These are phyloP conservation scores for Epinotia bilunana DNA, from an alignment of 2,888 invertebrate species.

Conservation along the genomic window DNA sequence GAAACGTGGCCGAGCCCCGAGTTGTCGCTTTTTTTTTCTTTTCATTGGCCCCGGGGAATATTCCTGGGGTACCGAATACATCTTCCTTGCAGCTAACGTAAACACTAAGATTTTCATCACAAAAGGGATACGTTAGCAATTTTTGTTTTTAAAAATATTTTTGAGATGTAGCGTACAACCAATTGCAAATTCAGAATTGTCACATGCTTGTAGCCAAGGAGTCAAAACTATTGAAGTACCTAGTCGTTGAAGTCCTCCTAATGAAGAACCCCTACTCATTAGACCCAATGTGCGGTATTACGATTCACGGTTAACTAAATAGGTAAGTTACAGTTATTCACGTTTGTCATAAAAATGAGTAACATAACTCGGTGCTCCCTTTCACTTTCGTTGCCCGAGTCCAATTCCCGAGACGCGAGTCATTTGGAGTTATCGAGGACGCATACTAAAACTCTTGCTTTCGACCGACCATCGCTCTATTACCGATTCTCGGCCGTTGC, in stretches of 20 bases:
- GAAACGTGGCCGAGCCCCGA: conserved; percentile 21
- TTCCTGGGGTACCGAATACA: background rate
- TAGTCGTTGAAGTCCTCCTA: no score
- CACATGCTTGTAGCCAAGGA: no score
- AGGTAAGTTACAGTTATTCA: background rate
- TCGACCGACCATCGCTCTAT: conserved; percentile 58
- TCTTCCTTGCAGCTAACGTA: background rate
- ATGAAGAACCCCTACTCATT: no score
- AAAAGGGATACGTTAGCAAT: no score
- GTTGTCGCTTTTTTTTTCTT: conserved; percentile 12
- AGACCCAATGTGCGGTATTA: background rate
- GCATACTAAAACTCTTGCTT: conserved; percentile 68
- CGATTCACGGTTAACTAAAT: background rate
- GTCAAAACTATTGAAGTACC: no score
- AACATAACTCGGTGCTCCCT: conserved; percentile 60
- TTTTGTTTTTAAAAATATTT: no score
- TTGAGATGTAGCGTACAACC: no score
- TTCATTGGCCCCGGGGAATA: background rate
- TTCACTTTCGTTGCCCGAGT: conserved; percentile 75
- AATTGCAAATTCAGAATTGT: no score
- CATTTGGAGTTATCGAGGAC: conserved; percentile 71
- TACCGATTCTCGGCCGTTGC: conserved; percentile 41
- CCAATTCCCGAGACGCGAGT: conserved; percentile 70
- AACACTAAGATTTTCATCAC: no score
- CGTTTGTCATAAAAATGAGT: conserved; percentile 4